phyloP scores from a whole-genome alignment of 2,888 invertebrate species.

The Terebella lapidaria region DNA sequence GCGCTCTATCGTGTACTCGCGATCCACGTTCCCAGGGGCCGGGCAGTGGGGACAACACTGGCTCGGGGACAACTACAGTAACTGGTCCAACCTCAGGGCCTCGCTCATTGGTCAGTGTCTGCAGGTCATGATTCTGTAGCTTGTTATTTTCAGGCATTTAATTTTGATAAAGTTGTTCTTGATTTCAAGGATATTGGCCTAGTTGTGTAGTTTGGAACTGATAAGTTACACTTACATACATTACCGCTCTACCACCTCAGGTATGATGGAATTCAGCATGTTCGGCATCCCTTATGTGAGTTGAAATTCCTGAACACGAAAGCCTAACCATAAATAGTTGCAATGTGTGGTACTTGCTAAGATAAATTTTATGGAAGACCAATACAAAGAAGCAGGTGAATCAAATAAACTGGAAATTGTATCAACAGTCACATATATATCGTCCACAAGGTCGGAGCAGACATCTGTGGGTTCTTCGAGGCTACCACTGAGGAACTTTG shows the following conservation, averaged over 20 bases:
- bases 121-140: too few relatives aligned
- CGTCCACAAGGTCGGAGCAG: conserved; percentile 39
- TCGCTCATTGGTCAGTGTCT: conserved; percentile 59
- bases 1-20: conserved; percentile 63
- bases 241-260: conserved; percentile 3
- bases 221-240: too few relatives aligned
- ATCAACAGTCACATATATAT: too few relatives aligned
- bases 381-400: too few relatives aligned
- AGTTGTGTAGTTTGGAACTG: too few relatives aligned
- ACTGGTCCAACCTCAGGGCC: conserved; percentile 63
- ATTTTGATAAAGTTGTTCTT: too few relatives aligned
- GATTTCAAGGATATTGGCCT: too few relatives aligned
- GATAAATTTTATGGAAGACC: too few relatives aligned
- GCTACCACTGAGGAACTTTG: conserved; percentile 57
- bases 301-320: neutral
- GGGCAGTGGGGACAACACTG: conserved; percentile 64
- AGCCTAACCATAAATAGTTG: too few relatives aligned
- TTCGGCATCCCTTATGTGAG: conserved; percentile 48
- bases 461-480: conserved; percentile 56
- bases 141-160: too few relatives aligned
- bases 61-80: conserved; percentile 57
- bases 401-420: too few relatives aligned
- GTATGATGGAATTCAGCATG: conserved; percentile 55
- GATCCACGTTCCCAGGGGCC: conserved; percentile 72
- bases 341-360: too few relatives aligned